Percentiles rank a stretch among this genome's conserved stretches.
Conservation (phyloP, 1,140 invertebrate species). For the Piezodorus guildinii region DNA sequence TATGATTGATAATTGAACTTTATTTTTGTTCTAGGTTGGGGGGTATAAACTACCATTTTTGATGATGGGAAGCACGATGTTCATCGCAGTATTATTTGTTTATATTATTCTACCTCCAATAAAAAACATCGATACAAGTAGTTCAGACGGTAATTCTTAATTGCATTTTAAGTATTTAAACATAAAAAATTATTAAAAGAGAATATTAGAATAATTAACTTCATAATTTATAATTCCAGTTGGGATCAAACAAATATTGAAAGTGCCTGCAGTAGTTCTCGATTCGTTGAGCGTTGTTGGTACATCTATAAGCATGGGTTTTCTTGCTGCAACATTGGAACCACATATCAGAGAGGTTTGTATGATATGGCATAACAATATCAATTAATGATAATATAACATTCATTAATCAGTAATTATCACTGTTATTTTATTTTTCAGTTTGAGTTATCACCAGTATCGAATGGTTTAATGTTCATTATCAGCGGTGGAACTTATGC, state of each 20-base stretch:
- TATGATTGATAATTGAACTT: no score
- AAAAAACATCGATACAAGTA: neutral
- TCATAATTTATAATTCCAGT: slow-evolving; percentile 22
- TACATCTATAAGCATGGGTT: slow-evolving; percentile 39
- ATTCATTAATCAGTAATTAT: neutral
- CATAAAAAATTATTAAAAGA: neutral
- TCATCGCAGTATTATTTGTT: slow-evolving; percentile 38
- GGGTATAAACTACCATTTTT: slow-evolving; percentile 50
- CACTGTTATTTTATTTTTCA: slow-evolving; percentile 26
- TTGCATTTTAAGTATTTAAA: neutral
- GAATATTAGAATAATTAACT: no score
- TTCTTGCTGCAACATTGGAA: slow-evolving; percentile 40
- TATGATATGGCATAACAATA: neutral
- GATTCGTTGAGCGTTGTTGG: slow-evolving; percentile 33
- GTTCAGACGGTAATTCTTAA: neutral
- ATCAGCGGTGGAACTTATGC: slow-evolving; percentile 43
- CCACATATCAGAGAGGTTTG: slow-evolving; percentile 40
- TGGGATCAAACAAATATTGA: slow-evolving; percentile 31
- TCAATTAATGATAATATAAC: no score
- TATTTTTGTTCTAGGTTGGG: slow-evolving; percentile 34
- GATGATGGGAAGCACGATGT: slow-evolving; percentile 41
- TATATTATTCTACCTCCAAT: slow-evolving; percentile 35
- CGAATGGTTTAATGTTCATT: slow-evolving; percentile 42
- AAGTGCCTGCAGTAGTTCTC: slow-evolving; percentile 33
- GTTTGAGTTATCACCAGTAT: slow-evolving; percentile 40